Base-by-base conservation (phyloP, 2,888 invertebrate genomes). In the Calameuta filiformis region DNA sequence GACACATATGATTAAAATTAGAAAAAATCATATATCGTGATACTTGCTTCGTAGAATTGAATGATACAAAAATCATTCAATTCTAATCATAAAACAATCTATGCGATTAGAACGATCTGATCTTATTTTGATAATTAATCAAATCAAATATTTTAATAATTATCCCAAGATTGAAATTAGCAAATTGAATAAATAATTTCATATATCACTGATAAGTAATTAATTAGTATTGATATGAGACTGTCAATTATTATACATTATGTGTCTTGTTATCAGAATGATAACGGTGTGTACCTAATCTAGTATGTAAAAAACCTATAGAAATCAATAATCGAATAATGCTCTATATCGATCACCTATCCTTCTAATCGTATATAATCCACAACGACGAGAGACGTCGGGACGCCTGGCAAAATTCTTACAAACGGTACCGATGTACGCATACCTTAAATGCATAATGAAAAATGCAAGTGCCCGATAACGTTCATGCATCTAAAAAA, bases 401-500 rank as follows among this genome's bases (percentile, higher is more conserved):
- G 9, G 56, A 56, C 56, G 56, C 56, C 56, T 56, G 23, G 23
- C 23, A 56, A 56, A 56, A 56, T 56, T 56, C 1, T 56, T 9
- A 9, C 9, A 6, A 56, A 56, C 9, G 9, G 9, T 6, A 9
- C 56, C 56, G 6, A 23, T 2, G 2, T 23, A 56, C 9, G 12
- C 12, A 12, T 71, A 35, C 3, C 31, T 69, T 69, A 71, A 71
- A 15, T 33, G 71, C 71, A 71, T 71, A n/a, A 90, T 73, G 89
- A 90, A 80, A 89, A 90, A 4, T 86, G 87, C 78, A 88, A 84
- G 33, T 88, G 90, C 76, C 84, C 91, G 23, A 90, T 89, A 85
- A 91, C 92, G n/a, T 91, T 89, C 80, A 90, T 87, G 4, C 77
- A 89, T 91, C 40, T 81, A 86, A 73, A 81, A 83, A 40, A 78